Percentiles rank a stretch among this genome's conserved stretches.
Evolutionary conservation across 1,140 invertebrate genomes (phyloP).

Genomic region (Monochamus saltuarius): DNA sequence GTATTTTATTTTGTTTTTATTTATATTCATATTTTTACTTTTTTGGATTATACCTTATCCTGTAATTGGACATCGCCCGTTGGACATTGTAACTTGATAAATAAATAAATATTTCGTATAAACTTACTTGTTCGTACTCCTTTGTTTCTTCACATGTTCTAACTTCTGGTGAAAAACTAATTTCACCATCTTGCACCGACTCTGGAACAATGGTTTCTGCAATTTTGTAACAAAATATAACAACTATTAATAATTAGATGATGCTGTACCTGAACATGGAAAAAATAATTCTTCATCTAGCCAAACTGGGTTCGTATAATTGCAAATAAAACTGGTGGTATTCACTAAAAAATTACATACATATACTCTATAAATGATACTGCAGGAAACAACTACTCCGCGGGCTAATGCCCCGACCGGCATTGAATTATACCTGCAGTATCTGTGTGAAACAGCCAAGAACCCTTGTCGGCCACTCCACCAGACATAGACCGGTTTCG

Average conservation of each 20-base stretch:
- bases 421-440: no score
- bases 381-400: no score
- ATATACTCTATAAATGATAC: no score
- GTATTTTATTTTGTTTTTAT: no score
- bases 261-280: constrained; percentile 56
- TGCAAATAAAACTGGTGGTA: constrained; percentile 40
- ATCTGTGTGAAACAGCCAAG: no score
- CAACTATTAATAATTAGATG: constrained; percentile 6
- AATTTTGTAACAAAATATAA: constrained; percentile 32
- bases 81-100: no score
- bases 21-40: no score
- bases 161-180: constrained; percentile 30
- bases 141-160: constrained; percentile 32
- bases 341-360: constrained; percentile 27
- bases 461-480: no score
- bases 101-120: neutral
- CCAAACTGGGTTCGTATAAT: constrained; percentile 42
- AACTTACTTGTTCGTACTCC: constrained; percentile 29
- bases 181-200: constrained; percentile 33
- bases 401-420: no score
- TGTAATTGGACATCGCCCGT: no score
- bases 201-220: constrained; percentile 25
- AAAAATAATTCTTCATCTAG: constrained; percentile 46
- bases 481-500: no score
- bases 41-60: no score